phyloP scores from a whole-genome alignment of 1,140 invertebrate species.

The Babylonia areolata region DNA sequence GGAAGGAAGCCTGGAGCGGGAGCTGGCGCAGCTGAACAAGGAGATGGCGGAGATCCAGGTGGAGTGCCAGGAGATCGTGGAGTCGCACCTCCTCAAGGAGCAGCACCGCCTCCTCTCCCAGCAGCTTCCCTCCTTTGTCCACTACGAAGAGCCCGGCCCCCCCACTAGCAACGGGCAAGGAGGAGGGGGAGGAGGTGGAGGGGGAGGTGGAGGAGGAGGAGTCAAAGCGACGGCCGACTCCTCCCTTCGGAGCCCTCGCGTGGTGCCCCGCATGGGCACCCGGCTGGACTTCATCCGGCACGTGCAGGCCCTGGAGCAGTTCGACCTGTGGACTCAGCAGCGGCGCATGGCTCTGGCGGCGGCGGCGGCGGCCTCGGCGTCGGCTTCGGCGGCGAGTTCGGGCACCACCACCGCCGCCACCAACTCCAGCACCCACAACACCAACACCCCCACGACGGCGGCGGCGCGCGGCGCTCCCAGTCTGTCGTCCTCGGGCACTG shows the following conservation, averaged over 20 bases:
- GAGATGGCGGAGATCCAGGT: constrained; percentile 80
- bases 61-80: constrained; percentile 76
- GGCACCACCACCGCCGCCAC: background rate
- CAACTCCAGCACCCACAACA: too few species aligned
- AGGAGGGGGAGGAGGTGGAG: background rate
- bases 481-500: constrained; percentile 22
- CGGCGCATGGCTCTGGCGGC: constrained; percentile 30
- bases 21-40: constrained; percentile 77
- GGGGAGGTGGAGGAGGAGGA: background rate
- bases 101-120: constrained; percentile 44
- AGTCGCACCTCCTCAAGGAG: constrained; percentile 61
- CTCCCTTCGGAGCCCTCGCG: constrained; percentile 65
- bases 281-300: constrained; percentile 76
- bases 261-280: constrained; percentile 77
- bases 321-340: constrained; percentile 38
- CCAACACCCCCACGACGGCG: background rate
- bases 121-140: background rate
- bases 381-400: background rate
- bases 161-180: background rate
- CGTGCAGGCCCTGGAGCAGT: constrained; percentile 56
- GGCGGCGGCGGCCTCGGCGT: background rate
- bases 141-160: background rate
- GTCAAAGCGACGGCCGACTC: constrained; percentile 36
- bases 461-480: background rate
- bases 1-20: constrained; percentile 76